These are phyloP conservation scores for Xenus cinereus DNA, from an alignment of 2,113 vertebrate genomes.

Conservation along the genomic window DNA sequence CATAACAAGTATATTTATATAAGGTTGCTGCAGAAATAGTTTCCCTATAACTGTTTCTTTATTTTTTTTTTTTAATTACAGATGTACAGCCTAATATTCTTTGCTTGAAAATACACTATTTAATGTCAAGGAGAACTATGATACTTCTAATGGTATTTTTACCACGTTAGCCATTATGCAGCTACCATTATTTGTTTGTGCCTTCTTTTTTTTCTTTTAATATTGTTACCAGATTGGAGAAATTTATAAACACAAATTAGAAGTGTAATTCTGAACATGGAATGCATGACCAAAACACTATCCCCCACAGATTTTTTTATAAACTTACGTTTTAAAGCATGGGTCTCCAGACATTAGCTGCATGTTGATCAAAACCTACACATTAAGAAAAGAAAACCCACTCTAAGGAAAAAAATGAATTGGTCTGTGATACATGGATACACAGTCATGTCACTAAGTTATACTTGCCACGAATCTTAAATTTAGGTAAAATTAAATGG, in stretches of 20 bases:
- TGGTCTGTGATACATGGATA: background rate
- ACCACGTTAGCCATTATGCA: background rate
- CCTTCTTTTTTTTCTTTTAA: background rate
- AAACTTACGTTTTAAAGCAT: constrained; percentile 95
- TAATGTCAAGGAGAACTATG: background rate
- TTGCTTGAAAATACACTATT: background rate
- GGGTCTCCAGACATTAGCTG: constrained; percentile 97
- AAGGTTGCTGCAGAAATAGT: background rate
- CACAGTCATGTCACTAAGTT: background rate
- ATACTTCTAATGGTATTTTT: background rate
- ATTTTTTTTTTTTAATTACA: background rate
- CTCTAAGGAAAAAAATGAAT: background rate
- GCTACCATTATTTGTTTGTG: background rate
- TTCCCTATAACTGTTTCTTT: background rate
- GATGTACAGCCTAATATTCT: background rate
- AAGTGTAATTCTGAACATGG: background rate
- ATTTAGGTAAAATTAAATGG: background rate
- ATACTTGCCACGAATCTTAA: background rate
- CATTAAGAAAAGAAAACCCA: background rate
- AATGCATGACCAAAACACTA: background rate
- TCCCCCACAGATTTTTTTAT: background rate
- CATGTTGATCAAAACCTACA: constrained; percentile 91
- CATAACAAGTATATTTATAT: background rate
- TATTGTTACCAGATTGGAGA: background rate
- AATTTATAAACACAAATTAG: background rate